Base-by-base conservation (phyloP, 35 echinoderm and acorn worm species). In the Apostichopus parvimensis region DNA sequence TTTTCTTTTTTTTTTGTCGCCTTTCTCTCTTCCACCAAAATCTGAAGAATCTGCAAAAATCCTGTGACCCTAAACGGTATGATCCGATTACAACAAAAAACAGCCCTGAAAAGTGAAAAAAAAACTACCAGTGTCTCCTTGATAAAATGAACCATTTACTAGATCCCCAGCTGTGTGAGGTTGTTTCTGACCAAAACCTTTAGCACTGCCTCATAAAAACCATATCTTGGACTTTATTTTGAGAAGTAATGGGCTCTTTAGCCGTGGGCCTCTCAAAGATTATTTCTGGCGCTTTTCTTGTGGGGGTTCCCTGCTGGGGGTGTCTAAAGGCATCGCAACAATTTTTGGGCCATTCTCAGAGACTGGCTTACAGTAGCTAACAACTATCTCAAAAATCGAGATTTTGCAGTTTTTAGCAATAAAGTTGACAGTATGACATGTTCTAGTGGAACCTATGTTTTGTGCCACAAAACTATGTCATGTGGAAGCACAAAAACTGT, bases 81-180 rank as follows among this genome's bases (percentile, higher is more conserved):
- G 81, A 23, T 84, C 81, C 58, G 81, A 84, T 84, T 84, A 84
- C 81, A 45, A 45, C 28, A 14, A 17, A 58, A 25, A 84, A 11
- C 20, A 59, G 58, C 57, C 56, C 81, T 84, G 55, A 84, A 75
- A 75, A 84, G 8, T 53, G 45, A 84, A 84, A 84, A 84, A 84
- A 84, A 84, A 21, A 84, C 56, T 59, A 84, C 54, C 56, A 84
- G 5, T 61, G 14, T 20, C 57, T 84, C 17, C 10, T 14, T 57
- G 81, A 84, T 84, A 84, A 58, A 9, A n/a, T 10, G 15, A 56
- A 84, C 81, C 54, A 84, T 84, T 84, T 84, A 55, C 57, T 24
- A 52, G 28, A 59, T 22, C 57, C 81, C 81, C 81, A 84, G 71
- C 81, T 84, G 81, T 45, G 34, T 84, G 81, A 84, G 81, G n/a